Evolutionary conservation across 1,140 invertebrate species (phyloP).

Genomic region (Neodiprion lecontei): DNA sequence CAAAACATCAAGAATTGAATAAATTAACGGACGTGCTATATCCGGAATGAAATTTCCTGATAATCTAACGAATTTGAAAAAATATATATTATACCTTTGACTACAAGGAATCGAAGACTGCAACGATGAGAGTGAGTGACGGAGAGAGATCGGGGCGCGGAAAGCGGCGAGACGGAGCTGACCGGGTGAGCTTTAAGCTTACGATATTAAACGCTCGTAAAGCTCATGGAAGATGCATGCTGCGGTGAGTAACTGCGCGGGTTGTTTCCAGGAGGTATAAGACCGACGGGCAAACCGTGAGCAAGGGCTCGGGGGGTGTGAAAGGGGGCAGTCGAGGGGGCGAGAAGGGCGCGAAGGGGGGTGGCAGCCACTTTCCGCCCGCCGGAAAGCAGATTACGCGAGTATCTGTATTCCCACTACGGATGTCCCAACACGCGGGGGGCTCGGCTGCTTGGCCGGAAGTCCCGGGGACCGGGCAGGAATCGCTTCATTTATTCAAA

Average conservation of each 20-base stretch:
- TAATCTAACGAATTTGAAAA: too few relatives aligned
- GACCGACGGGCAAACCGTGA: not conserved
- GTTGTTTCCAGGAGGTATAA: not conserved
- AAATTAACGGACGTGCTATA: too few relatives aligned
- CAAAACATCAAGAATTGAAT: too few relatives aligned
- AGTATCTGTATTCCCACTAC: constrained; percentile 9
- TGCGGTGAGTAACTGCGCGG: constrained; percentile 35
- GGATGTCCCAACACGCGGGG: constrained; percentile 1
- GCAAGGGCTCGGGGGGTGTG: constrained; percentile 3
- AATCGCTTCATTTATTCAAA: not conserved
- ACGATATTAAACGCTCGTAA: constrained; percentile 33
- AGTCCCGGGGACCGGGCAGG: not conserved
- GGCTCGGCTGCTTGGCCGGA: not conserved
- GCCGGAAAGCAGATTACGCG: constrained; percentile 40
- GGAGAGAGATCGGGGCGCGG: not conserved
- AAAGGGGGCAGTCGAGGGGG: constrained; percentile 3
- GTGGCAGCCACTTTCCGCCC: constrained; percentile 30
- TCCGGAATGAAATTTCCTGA: too few relatives aligned
- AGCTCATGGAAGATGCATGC: constrained; percentile 40
- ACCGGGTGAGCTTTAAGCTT: not conserved
- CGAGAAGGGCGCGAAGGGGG: constrained; percentile 9
- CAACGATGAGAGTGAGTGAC: not conserved
- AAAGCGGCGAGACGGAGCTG: not conserved
- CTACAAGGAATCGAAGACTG: too few relatives aligned
- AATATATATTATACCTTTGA: too few relatives aligned